phyloP scores from a whole-genome alignment of 2,113 vertebrate genomes.

The Passer montanus region DNA sequence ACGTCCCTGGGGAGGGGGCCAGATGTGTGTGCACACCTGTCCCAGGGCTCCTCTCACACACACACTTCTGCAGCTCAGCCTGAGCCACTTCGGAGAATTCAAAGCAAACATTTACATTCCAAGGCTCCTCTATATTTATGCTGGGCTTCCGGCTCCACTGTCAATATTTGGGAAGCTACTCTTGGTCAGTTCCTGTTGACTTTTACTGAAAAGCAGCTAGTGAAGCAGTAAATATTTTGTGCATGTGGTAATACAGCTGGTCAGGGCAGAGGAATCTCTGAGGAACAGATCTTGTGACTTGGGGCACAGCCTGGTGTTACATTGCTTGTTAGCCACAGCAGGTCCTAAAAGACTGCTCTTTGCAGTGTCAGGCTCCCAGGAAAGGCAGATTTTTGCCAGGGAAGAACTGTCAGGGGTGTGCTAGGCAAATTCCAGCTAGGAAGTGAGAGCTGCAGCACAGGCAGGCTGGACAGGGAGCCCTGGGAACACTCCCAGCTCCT shows the following conservation, averaged over 20 bases:
- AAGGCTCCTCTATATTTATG: conserved; percentile 56
- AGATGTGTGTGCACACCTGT: neutral
- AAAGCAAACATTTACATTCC: conserved; percentile 64
- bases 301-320: neutral
- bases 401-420: neutral
- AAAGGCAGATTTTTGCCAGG: neutral
- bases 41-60: neutral
- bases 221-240: conserved; percentile 39
- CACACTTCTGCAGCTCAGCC: neutral
- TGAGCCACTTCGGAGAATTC: neutral
- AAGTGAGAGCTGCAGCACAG: neutral
- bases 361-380: neutral
- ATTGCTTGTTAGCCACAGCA: neutral
- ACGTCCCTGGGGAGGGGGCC: neutral
- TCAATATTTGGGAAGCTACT: conserved; percentile 54
- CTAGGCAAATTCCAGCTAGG: neutral
- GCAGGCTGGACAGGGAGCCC: neutral
- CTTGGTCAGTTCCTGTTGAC: conserved; percentile 55
- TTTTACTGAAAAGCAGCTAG: conserved; percentile 38
- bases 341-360: neutral
- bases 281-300: neutral
- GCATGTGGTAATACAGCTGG: conserved; percentile 35
- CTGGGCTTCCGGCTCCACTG: conserved; percentile 11
- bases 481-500: neutral
- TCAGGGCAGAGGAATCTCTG: neutral